Conservation (phyloP, 2,797 vertebrate species). For the Bufotes viridis region DNA sequence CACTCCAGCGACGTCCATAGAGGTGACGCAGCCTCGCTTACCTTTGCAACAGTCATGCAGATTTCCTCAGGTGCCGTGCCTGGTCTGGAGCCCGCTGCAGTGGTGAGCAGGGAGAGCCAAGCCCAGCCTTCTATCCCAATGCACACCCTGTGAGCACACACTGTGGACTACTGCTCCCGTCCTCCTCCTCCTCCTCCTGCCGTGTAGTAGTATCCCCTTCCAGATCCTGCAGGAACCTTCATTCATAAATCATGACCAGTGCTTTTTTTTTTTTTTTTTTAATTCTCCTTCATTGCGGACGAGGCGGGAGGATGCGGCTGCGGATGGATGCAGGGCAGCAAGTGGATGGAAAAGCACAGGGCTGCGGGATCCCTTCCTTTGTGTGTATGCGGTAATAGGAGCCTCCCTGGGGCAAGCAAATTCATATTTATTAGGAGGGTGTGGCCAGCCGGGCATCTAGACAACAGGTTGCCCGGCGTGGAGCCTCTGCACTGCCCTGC, state of each 20-base stretch:
- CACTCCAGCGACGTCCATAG: not conserved
- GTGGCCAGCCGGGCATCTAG: conserved; percentile 8
- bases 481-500: not conserved
- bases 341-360: not conserved
- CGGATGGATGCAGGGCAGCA: not conserved
- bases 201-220: conserved; percentile 19
- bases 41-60: conserved; percentile 56
- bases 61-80: conserved; percentile 42
- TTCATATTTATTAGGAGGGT: conserved; percentile 60
- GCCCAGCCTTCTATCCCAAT: conserved; percentile 24
- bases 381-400: conserved; percentile 52
- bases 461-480: conserved; percentile 51
- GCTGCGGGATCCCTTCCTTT: conserved; percentile 45
- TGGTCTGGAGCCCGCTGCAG: conserved; percentile 16
- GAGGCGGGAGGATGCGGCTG: not conserved
- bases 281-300: not conserved
- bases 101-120: conserved; percentile 26
- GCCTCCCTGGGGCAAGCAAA: conserved; percentile 55
- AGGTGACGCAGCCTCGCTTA: conserved; percentile 1
- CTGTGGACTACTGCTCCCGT: not conserved
- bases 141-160: conserved; percentile 31
- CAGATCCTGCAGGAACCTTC: conserved; percentile 43
- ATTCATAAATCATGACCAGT: conserved; percentile 60
- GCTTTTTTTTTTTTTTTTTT: not conserved
- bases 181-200: not conserved